Evolutionary conservation across 2,888 invertebrate species (phyloP).

Genomic region (Lithophane leautieri): DNA sequence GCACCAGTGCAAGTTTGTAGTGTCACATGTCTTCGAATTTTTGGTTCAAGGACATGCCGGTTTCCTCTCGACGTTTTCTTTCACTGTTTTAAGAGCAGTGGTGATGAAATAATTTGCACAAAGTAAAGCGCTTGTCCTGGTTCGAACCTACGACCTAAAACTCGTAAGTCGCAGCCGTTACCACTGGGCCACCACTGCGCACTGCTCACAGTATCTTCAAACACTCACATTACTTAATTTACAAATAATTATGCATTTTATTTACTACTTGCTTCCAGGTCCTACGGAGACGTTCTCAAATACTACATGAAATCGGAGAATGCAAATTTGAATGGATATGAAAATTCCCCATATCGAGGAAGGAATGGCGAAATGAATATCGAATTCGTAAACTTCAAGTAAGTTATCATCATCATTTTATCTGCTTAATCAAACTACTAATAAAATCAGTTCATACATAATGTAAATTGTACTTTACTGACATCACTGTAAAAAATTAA

Average conservation of each 20-base stretch:
- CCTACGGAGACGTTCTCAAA: conserved; percentile 89
- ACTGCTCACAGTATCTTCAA: not conserved
- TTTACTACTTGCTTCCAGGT: conserved; percentile 83
- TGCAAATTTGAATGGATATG: conserved; percentile 79
- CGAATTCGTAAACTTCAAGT: conserved; percentile 88
- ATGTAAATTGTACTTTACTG: conserved; percentile 21
- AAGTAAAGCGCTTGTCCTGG: no score
- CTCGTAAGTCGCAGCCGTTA: no score
- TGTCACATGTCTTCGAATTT: no score
- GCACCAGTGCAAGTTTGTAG: no score
- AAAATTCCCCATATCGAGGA: conserved; percentile 87
- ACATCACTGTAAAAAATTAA: conserved; percentile 13
- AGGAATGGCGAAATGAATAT: conserved; percentile 90
- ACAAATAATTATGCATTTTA: not conserved
- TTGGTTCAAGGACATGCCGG: no score
- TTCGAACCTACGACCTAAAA: no score
- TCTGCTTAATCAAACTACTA: not conserved
- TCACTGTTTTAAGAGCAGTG: no score
- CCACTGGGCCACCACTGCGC: no score
- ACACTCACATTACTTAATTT: not conserved
- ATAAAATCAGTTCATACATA: conserved; percentile 20
- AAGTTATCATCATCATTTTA: conserved; percentile 24
- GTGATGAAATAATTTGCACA: no score
- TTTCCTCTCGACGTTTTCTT: no score
- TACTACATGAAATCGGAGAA: conserved; percentile 91